Percentiles rank a stretch among this genome's conserved stretches.
Evolutionary conservation across 2,888 invertebrate genomes (phyloP).

Genomic region (Chrysolina americana): DNA sequence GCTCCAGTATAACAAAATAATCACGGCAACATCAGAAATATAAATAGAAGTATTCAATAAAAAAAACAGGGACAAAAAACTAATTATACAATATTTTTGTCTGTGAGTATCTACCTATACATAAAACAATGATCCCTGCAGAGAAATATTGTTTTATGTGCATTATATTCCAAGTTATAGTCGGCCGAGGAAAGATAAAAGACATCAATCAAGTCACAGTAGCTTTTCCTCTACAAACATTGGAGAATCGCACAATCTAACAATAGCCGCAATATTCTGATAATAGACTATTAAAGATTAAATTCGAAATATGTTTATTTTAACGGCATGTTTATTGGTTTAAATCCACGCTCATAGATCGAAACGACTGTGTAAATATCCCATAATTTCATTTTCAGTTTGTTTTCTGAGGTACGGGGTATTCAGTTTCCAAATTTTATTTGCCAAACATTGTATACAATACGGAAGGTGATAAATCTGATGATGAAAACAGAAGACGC

Average conservation of each 20-base stretch:
- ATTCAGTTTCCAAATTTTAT: constrained; percentile 15
- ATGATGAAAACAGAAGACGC: background rate
- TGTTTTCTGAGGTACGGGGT: constrained; percentile 22
- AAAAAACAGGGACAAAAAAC: too few species aligned
- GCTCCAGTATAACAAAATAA: too few species aligned
- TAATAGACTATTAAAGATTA: constrained; percentile 29
- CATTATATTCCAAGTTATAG: background rate
- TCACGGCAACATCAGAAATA: too few species aligned
- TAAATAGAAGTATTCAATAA: too few species aligned
- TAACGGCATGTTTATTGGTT: constrained; percentile 13
- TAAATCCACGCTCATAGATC: constrained; percentile 16
- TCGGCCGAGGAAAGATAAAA: background rate
- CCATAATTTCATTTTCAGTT: constrained; percentile 24
- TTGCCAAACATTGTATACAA: constrained; percentile 9
- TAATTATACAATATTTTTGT: too few species aligned
- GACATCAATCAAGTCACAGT: constrained; percentile 16
- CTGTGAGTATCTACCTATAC: too few species aligned
- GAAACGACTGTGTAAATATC: constrained; percentile 21
- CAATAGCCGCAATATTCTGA: constrained; percentile 17
- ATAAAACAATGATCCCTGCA: too few species aligned
- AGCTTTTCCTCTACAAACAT: background rate
- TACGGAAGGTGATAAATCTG: constrained; percentile 1
- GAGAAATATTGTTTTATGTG: too few species aligned
- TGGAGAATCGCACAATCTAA: constrained; percentile 4
- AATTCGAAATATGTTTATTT: constrained; percentile 28